Percentiles rank a stretch among this genome's conserved stretches.
Evolutionary conservation across 53 echinoderm and acorn worm species (phyloP).

Genomic region (Crossaster papposus): DNA sequence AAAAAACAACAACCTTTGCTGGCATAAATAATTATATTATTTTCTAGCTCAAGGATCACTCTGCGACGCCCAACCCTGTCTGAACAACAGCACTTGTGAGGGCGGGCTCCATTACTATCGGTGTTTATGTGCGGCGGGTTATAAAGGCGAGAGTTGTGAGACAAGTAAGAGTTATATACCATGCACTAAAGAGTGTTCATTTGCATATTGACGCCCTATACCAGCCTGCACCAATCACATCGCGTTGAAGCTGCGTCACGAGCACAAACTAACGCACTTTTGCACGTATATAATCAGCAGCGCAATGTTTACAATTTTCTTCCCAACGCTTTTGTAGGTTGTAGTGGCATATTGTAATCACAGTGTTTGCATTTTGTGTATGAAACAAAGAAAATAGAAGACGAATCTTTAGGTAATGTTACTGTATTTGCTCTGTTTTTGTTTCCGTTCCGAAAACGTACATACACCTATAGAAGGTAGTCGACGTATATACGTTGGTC

Average conservation of each 20-base stretch:
- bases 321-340: too few species aligned
- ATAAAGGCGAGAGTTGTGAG: slow-evolving; percentile 37
- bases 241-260: not conserved
- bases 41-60: slow-evolving; percentile 12
- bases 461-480: too few species aligned
- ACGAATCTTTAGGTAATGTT: too few species aligned
- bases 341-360: too few species aligned
- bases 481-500: too few species aligned
- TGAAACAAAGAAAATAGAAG: too few species aligned
- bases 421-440: too few species aligned
- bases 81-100: slow-evolving; percentile 24
- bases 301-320: not conserved
- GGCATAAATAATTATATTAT: not conserved
- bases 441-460: too few species aligned
- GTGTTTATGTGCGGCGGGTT: slow-evolving; percentile 28
- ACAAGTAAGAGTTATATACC: slow-evolving; percentile 21
- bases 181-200: not conserved
- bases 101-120: slow-evolving; percentile 15
- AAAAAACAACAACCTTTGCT: too few species aligned
- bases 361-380: too few species aligned
- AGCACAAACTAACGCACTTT: not conserved
- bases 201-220: not conserved
- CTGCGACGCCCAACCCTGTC: slow-evolving; percentile 38
- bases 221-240: not conserved
- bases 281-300: not conserved